Percentiles rank a stretch among this genome's conserved stretches.
phyloP scores from a whole-genome alignment of 2,888 invertebrate species.

The Osedax frankpressi region DNA sequence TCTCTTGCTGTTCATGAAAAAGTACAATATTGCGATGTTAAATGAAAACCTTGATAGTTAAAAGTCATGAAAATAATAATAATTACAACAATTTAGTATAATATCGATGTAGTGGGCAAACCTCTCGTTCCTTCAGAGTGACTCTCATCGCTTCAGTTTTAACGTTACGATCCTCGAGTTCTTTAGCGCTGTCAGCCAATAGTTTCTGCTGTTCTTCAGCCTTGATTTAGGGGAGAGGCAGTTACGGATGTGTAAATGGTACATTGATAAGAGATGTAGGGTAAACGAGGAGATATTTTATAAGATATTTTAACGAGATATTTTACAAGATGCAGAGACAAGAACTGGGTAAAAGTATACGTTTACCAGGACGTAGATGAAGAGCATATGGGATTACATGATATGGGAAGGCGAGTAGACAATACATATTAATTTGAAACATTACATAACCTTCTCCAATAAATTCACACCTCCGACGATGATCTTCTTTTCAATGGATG shows the following conservation, averaged over 20 bases:
- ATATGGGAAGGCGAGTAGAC: too few species aligned
- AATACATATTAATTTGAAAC: too few species aligned
- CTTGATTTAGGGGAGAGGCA: conserved; percentile 19
- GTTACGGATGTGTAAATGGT: too few species aligned
- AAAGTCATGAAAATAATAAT: not conserved
- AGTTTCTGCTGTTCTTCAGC: conserved; percentile 82
- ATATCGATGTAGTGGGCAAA: too few species aligned
- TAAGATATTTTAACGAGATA: too few species aligned
- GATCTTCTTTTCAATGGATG: conserved; percentile 79
- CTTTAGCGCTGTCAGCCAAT: conserved; percentile 66
- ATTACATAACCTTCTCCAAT: conserved; percentile 68
- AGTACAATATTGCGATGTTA: conserved; percentile 13
- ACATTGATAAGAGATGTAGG: too few species aligned
- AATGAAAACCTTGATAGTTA: not conserved
- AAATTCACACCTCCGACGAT: conserved; percentile 95
- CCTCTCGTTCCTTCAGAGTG: conserved; percentile 73
- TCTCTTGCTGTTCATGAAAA: conserved; percentile 71
- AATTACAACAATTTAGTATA: not conserved
- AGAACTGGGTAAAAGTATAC: too few species aligned
- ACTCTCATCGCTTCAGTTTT: conserved; percentile 69
- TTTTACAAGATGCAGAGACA: too few species aligned
- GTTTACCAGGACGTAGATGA: too few species aligned
- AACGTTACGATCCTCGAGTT: conserved; percentile 52
- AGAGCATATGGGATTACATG: too few species aligned
- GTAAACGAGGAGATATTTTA: too few species aligned